Evolutionary conservation across 2,113 vertebrate genomes (phyloP).

Genomic region (Ophiodon elongatus): DNA sequence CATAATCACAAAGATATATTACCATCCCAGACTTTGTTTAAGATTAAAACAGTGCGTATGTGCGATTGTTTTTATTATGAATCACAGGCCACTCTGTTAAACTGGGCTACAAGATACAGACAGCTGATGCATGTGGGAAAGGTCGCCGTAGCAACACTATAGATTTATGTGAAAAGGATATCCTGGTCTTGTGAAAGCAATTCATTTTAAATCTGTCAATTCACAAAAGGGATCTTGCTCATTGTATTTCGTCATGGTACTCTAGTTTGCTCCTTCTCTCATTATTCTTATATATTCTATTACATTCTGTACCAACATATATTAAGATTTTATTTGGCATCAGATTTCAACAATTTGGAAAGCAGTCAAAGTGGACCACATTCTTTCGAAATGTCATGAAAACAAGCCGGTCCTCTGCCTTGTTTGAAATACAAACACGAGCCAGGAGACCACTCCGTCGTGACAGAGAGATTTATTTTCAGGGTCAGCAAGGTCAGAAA

Average conservation of each 20-base stretch:
- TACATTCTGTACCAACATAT: not conserved
- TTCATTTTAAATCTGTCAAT: not conserved
- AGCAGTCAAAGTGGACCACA: not conserved
- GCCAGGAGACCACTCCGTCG: not conserved
- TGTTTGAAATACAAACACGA: slow-evolving; percentile 44
- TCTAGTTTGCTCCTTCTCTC: not conserved
- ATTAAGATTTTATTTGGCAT: slow-evolving; percentile 3
- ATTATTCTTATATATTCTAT: not conserved
- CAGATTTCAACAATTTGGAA: not conserved
- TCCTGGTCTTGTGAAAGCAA: not conserved
- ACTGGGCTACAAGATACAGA: not conserved
- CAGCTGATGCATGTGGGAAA: not conserved
- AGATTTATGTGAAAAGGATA: not conserved
- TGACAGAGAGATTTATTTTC: not conserved
- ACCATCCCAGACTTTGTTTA: slow-evolving; percentile 2
- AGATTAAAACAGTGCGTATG: not conserved
- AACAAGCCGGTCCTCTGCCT: slow-evolving; percentile 6
- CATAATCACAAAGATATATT: not conserved
- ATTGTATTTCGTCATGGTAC: not conserved
- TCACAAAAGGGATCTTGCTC: not conserved
- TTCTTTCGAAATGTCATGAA: slow-evolving; percentile 15
- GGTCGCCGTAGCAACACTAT: not conserved
- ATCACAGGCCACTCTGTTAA: not conserved
- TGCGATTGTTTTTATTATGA: not conserved
- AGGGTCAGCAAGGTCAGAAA: not conserved